phyloP scores from a whole-genome alignment of 2,888 invertebrate species.

The Drosophila recens region DNA sequence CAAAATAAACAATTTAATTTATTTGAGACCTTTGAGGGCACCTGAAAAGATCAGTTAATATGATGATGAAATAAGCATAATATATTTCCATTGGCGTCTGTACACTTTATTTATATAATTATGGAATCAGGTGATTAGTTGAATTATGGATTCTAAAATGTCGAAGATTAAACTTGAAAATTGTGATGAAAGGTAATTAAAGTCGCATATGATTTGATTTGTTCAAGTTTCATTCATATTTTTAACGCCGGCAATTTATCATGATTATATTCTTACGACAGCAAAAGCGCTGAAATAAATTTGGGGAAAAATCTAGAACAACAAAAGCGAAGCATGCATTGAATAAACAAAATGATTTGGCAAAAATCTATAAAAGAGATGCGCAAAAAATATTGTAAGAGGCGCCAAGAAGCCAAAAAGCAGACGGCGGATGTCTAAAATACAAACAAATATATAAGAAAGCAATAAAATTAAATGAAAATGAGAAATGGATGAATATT shows the following conservation, averaged over 20 bases:
- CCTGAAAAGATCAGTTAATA: not conserved
- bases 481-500: slow-evolving; percentile 4
- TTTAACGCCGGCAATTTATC: slow-evolving; percentile 35
- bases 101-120: not conserved
- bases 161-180: slow-evolving; percentile 14
- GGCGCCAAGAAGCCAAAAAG: slow-evolving; percentile 22
- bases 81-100: slow-evolving; percentile 16
- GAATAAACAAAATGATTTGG: slow-evolving; percentile 69
- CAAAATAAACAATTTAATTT: slow-evolving; percentile 15
- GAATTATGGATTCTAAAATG: slow-evolving; percentile 8
- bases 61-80: slow-evolving; percentile 25
- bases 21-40: slow-evolving; percentile 2
- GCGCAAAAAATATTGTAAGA: slow-evolving; percentile 56
- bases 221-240: slow-evolving; percentile 3
- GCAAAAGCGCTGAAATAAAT: slow-evolving; percentile 3
- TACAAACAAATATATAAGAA: slow-evolving; percentile 16
- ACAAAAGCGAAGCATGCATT: slow-evolving; percentile 14
- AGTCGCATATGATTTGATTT: slow-evolving; percentile 11
- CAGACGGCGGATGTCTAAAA: slow-evolving; percentile 1
- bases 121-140: slow-evolving; percentile 37
- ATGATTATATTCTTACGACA: slow-evolving; percentile 36
- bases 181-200: not conserved
- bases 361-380: slow-evolving; percentile 56
- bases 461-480: slow-evolving; percentile 33
- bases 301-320: slow-evolving; percentile 19